phyloP scores from a whole-genome alignment of 1,140 invertebrate species.

The Drosophila parvula region DNA sequence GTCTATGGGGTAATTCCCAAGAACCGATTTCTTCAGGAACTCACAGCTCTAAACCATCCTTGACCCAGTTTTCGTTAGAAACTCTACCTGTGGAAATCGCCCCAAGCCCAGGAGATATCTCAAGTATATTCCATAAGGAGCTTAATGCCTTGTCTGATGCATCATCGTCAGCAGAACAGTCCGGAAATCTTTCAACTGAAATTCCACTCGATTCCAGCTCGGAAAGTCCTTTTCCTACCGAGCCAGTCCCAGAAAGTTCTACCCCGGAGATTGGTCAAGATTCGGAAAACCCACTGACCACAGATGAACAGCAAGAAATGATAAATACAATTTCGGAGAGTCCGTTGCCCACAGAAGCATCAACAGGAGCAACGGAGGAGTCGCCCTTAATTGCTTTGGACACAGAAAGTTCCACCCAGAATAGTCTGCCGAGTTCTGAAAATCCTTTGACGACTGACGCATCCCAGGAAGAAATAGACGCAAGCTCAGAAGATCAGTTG shows the following conservation, averaged over 20 bases:
- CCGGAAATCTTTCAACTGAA: background rate
- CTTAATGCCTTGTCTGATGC: background rate
- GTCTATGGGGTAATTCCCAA: slow-evolving; percentile 33
- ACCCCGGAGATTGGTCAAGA: background rate
- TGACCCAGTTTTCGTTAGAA: background rate
- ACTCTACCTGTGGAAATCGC: background rate
- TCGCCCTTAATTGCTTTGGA: background rate
- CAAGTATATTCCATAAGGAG: background rate
- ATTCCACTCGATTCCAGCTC: background rate
- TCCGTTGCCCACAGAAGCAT: background rate
- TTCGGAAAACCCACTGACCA: background rate
- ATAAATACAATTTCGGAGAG: background rate
- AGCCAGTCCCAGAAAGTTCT: background rate
- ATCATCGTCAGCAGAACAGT: background rate
- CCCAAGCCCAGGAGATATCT: background rate
- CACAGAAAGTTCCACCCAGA: background rate
- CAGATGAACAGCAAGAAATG: background rate
- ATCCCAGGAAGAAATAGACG: background rate
- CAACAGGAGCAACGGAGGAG: background rate
- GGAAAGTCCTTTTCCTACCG: background rate
- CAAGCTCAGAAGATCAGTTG: background rate
- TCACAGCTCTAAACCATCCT: background rate
- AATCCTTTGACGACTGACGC: background rate
- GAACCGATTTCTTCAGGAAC: background rate
- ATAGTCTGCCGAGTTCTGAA: background rate